phyloP scores from a whole-genome alignment of 2,797 vertebrate species.

The Scyliorhinus canicula region DNA sequence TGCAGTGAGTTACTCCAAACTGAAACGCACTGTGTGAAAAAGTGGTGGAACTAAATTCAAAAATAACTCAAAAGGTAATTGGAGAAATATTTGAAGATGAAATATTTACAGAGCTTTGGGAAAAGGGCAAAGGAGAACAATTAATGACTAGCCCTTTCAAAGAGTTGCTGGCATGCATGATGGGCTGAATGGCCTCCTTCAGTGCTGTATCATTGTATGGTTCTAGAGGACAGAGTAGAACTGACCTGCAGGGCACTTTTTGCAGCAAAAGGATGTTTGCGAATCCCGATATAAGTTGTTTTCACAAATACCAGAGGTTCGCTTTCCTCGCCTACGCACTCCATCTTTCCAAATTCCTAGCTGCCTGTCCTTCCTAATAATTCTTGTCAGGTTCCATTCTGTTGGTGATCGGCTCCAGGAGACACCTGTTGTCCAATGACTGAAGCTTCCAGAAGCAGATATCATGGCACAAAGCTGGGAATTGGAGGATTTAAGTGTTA shows the following conservation, averaged over 20 bases:
- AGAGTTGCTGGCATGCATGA: background rate
- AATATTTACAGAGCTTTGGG: background rate
- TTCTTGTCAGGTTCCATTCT: background rate
- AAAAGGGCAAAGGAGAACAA: background rate
- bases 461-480: background rate
- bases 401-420: background rate
- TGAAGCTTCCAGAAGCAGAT: background rate
- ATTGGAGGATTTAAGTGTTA: background rate
- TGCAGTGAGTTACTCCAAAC: background rate
- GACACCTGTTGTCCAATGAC: background rate
- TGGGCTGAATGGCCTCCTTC: background rate
- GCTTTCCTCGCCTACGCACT: background rate
- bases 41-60: background rate
- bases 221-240: background rate
- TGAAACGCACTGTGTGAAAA: background rate
- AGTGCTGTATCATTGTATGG: background rate
- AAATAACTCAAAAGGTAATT: background rate
- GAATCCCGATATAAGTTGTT: background rate
- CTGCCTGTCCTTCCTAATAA: background rate
- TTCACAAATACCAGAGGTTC: accelerated
- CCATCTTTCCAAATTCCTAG: background rate
- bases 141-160: background rate
- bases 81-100: background rate
- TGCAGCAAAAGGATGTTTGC: background rate
- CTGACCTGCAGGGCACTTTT: background rate